Conservation (phyloP, 2,797 vertebrate genomes). For the Eremophila alpestris region DNA sequence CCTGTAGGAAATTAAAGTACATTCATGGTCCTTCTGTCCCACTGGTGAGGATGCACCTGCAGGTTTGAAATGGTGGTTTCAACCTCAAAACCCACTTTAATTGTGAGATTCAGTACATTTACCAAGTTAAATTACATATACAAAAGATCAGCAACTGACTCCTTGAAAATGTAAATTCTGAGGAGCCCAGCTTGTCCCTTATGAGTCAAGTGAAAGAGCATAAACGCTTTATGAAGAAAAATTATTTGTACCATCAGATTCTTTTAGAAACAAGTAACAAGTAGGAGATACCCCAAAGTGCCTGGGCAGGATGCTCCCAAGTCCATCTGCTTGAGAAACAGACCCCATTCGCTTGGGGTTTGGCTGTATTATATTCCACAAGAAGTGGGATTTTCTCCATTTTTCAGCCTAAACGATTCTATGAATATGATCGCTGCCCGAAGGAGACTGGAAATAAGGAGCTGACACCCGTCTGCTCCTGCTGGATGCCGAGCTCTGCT, state of each 20-base stretch:
- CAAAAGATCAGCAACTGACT: background rate
- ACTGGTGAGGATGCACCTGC: background rate
- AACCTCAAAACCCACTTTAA: background rate
- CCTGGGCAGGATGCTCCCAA: background rate
- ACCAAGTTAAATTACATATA: background rate
- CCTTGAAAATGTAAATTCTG: background rate
- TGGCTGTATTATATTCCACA: background rate
- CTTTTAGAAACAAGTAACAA: background rate
- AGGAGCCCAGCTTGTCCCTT: background rate
- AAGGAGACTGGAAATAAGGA: background rate
- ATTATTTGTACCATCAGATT: background rate
- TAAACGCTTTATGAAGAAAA: background rate
- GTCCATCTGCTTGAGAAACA: background rate
- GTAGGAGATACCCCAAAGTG: background rate
- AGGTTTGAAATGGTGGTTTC: background rate
- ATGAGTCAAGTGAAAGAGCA: background rate
- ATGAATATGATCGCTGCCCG: background rate
- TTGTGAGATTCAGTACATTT: background rate
- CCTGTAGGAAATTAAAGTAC: background rate
- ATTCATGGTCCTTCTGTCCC: background rate
- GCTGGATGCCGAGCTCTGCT: background rate
- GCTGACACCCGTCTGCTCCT: background rate
- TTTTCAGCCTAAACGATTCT: background rate
- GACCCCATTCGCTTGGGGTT: background rate
- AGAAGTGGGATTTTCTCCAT: background rate